Evolutionary conservation across 2,888 invertebrate genomes (phyloP).

Genomic region (Drosophila ezoana): DNA sequence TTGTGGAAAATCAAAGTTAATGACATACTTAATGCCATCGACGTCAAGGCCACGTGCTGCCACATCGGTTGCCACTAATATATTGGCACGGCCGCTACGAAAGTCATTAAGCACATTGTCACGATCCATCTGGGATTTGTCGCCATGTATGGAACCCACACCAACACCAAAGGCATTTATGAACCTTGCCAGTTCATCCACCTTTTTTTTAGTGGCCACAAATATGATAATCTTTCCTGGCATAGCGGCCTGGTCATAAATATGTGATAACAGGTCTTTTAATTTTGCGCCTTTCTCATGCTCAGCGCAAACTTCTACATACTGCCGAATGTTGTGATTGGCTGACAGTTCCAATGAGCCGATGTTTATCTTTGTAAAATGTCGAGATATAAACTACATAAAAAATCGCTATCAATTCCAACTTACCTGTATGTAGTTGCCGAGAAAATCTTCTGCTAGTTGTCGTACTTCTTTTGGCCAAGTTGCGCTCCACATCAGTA

Average conservation of each 20-base stretch:
- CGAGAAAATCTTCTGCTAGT: conserved; percentile 96
- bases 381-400: not conserved
- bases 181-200: conserved; percentile 92
- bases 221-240: conserved; percentile 96
- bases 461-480: conserved; percentile 98
- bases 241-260: conserved; percentile 92
- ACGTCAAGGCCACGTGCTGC: conserved; percentile 98
- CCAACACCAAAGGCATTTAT: conserved; percentile 93
- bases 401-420: too few relatives aligned
- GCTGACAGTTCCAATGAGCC: conserved; percentile 93
- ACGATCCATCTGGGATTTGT: conserved; percentile 96
- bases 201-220: conserved; percentile 97
- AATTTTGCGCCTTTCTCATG: conserved; percentile 88
- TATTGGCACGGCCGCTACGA: conserved; percentile 92
- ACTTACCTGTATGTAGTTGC: conserved; percentile 88
- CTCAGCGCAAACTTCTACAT: conserved; percentile 92
- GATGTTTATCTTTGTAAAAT: conserved; percentile 90
- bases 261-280: conserved; percentile 81
- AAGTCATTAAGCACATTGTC: conserved; percentile 96
- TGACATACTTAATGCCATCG: conserved; percentile 97
- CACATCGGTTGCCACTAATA: conserved; percentile 98
- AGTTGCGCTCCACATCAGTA: conserved; percentile 99
- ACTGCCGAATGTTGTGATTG: conserved; percentile 95
- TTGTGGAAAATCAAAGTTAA: conserved; percentile 97
- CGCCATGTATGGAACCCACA: conserved; percentile 96